These are phyloP conservation scores for Peromyscus polionotus DNA, from an alignment of 2,113 vertebrate genomes.

Conservation along the genomic window DNA sequence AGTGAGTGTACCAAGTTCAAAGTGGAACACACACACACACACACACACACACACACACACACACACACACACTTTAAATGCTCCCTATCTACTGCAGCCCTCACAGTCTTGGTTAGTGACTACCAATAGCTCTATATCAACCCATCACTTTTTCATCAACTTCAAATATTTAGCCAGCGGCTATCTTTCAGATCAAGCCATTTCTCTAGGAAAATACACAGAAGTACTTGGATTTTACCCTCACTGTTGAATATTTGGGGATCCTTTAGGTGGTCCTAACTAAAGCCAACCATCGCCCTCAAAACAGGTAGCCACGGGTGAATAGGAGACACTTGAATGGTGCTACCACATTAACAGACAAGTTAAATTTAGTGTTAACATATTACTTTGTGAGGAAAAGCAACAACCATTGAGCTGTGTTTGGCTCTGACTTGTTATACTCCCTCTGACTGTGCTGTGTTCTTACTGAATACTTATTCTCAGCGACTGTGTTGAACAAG, in stretches of 20 bases:
- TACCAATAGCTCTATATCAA: neutral
- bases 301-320: neutral
- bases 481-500: slow-evolving; percentile 45
- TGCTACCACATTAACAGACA: neutral
- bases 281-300: neutral
- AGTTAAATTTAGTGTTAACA: neutral
- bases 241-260: neutral
- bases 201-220: slow-evolving; percentile 10
- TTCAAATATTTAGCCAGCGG: slow-evolving; percentile 46
- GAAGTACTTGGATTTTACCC: neutral
- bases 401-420: neutral
- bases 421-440: neutral
- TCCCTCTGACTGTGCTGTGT: neutral
- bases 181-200: neutral
- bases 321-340: neutral
- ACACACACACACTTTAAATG: neutral
- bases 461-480: neutral
- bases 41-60: neutral
- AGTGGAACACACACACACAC: neutral
- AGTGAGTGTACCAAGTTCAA: neutral
- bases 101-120: neutral
- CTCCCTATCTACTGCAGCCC: neutral
- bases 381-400: neutral
- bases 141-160: neutral
- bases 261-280: neutral